These are phyloP conservation scores for Streptopelia turtur DNA, from an alignment of 2,797 vertebrate species.

Conservation along the genomic window DNA sequence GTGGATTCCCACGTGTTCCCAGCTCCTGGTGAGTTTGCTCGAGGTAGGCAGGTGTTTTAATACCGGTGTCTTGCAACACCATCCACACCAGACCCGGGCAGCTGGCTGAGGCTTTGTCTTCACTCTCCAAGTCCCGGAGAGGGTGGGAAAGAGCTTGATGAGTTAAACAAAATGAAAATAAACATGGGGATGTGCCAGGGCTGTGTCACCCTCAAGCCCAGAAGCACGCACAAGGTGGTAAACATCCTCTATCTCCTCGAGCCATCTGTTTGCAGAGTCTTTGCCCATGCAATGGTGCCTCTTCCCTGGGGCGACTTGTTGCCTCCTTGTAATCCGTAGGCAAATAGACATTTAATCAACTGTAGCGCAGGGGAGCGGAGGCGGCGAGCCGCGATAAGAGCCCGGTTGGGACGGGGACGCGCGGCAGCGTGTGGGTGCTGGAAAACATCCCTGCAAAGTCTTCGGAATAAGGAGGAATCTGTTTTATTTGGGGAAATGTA, in stretches of 20 bases:
- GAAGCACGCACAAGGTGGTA: not conserved
- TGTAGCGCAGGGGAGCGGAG: not conserved
- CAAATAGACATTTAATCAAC: slow-evolving; percentile 49
- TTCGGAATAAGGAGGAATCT: not conserved
- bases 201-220: not conserved
- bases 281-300: not conserved
- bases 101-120: not conserved
- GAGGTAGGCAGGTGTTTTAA: not conserved
- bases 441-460: not conserved
- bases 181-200: not conserved
- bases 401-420: not conserved
- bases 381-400: not conserved
- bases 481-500: not conserved
- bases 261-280: slow-evolving; percentile 47
- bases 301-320: slow-evolving; percentile 7
- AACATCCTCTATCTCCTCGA: not conserved
- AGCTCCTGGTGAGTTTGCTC: not conserved
- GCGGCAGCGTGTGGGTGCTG: not conserved
- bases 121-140: not conserved
- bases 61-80: not conserved
- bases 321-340: slow-evolving; percentile 47
- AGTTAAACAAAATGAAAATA: not conserved
- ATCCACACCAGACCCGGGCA: not conserved
- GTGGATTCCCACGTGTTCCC: not conserved
- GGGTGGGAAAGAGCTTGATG: not conserved